Percentiles rank a stretch among this genome's conserved stretches.
Conservation (phyloP, 2,888 invertebrate species). For the Therioaphis trifolii region DNA sequence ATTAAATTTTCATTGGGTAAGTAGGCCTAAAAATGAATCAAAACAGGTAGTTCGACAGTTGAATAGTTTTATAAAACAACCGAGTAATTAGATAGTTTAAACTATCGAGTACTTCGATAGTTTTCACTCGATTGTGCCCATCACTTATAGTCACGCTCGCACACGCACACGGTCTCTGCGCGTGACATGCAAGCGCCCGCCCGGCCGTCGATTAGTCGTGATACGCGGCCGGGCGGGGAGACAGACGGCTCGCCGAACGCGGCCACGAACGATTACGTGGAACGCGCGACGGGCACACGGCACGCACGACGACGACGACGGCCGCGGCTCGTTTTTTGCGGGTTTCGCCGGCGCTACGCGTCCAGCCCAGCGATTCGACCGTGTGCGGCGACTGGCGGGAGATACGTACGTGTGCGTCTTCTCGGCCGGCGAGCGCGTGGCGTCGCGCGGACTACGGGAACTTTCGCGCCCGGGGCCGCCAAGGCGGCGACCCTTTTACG, state of each 20-base stretch:
- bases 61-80: no score
- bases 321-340: fast-evolving
- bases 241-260: constrained; percentile 16
- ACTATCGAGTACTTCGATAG: no score
- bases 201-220: neutral
- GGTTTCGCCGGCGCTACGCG: neutral
- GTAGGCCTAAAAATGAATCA: no score
- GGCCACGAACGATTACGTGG: constrained; percentile 36
- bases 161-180: constrained; percentile 16
- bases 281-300: constrained; percentile 23
- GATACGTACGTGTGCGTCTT: neutral
- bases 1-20: neutral
- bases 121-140: no score
- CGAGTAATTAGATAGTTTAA: no score
- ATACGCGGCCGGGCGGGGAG: neutral
- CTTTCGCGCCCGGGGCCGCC: neutral
- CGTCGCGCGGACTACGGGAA: neutral
- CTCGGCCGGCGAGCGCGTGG: neutral
- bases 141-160: constrained; percentile 16
- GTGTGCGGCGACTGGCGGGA: neutral
- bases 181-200: no score
- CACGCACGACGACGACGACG: no score
- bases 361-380: neutral
- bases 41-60: no score
- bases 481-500: neutral